Conservation (phyloP, 2,113 vertebrate genomes). For the Camelus bactrianus region DNA sequence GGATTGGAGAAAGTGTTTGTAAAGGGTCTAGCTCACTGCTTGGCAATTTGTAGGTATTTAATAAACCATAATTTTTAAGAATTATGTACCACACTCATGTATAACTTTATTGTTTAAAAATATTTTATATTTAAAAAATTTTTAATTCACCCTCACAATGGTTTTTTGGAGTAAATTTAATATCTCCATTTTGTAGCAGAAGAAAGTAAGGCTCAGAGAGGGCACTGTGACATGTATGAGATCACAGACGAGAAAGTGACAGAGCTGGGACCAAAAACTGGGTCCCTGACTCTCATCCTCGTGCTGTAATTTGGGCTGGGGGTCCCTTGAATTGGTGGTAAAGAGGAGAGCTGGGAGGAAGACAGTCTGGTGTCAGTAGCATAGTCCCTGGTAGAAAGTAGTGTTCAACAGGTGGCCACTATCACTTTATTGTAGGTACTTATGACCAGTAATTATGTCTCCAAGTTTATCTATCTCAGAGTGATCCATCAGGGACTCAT, state of each 20-base stretch:
- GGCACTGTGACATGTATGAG: background rate
- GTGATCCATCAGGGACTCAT: background rate
- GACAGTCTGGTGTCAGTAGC: background rate
- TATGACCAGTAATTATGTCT: background rate
- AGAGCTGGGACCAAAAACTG: background rate
- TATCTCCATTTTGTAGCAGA: background rate
- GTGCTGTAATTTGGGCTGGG: background rate
- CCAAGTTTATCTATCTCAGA: background rate
- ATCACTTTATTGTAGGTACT: background rate
- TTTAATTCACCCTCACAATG: background rate
- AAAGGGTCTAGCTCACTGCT: background rate
- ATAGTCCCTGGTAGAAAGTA: background rate
- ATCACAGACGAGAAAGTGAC: background rate
- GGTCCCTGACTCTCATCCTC: background rate
- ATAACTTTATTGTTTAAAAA: background rate
- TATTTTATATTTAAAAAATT: background rate
- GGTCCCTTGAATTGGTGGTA: background rate
- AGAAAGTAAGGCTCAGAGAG: background rate
- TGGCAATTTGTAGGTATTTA: conserved; percentile 11
- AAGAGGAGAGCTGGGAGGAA: background rate
- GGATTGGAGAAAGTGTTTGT: background rate
- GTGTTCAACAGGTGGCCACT: background rate
- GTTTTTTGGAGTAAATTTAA: background rate
- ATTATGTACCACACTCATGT: background rate
- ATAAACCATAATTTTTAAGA: background rate